Evolutionary conservation across 2,797 vertebrate species (phyloP).

Genomic region (Prionace glauca): DNA sequence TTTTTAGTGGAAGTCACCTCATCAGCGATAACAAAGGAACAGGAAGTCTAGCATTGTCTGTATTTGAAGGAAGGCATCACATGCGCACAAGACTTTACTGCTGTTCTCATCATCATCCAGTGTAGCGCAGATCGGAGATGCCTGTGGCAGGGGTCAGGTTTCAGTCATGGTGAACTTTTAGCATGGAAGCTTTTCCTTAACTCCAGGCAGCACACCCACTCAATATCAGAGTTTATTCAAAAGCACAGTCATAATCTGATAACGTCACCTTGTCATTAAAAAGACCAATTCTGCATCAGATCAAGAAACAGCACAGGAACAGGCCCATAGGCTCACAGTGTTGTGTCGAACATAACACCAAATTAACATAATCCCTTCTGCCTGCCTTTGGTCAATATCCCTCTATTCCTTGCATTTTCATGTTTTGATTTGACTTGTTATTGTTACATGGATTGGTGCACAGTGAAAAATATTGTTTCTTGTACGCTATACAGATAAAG

Average conservation of each 20-base stretch:
- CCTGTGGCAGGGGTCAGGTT: not conserved
- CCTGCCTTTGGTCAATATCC: no score
- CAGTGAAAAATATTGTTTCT: no score
- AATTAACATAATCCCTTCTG: no score
- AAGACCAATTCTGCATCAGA: not conserved
- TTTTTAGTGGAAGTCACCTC: no score
- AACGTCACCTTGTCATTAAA: not conserved
- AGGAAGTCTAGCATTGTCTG: not conserved
- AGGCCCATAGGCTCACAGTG: no score
- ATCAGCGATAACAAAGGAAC: not conserved
- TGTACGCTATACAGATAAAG: no score
- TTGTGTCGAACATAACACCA: no score
- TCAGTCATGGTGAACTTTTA: not conserved
- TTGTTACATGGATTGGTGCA: no score
- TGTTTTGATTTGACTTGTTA: no score
- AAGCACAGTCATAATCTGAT: not conserved
- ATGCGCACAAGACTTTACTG: not conserved
- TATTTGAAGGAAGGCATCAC: not conserved
- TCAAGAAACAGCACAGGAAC: not conserved
- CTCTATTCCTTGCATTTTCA: no score
- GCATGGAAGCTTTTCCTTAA: not conserved
- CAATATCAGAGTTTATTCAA: not conserved
- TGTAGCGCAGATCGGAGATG: not conserved
- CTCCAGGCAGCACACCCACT: not conserved
- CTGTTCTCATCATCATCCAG: not conserved